phyloP scores from a whole-genome alignment of 2,797 vertebrate genomes.

The Myioborus melanocephalus region DNA sequence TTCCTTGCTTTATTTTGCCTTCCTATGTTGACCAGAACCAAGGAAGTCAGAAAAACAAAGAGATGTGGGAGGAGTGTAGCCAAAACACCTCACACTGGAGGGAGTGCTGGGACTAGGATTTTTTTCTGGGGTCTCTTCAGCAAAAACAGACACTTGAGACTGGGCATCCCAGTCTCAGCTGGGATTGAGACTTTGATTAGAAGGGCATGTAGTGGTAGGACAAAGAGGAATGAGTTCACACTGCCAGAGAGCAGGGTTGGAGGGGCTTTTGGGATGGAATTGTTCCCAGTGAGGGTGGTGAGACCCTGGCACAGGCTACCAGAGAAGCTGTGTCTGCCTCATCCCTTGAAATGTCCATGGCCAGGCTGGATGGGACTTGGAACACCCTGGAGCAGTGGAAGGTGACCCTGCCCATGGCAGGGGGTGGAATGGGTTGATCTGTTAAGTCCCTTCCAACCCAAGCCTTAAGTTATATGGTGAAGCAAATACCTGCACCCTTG shows the following conservation, averaged over 20 bases:
- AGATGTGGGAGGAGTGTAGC: neutral
- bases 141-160: neutral
- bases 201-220: neutral
- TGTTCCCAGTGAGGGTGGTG: accelerated
- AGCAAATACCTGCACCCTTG: neutral
- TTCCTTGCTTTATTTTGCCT: conserved; percentile 54
- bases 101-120: neutral
- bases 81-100: neutral
- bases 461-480: neutral
- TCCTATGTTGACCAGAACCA: conserved; percentile 29
- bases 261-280: neutral
- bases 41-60: conserved; percentile 50
- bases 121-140: neutral
- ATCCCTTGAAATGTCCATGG: neutral
- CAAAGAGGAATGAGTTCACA: neutral
- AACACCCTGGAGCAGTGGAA: accelerated
- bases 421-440: neutral
- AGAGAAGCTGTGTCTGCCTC: neutral
- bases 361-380: accelerated
- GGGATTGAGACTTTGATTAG: neutral
- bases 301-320: neutral
- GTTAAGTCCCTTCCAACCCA: neutral
- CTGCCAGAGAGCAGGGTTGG: neutral
- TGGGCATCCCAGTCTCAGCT: neutral
- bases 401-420: neutral